These are phyloP conservation scores for Sesia bembeciformis DNA, from an alignment of 2,888 invertebrate genomes.

Conservation along the genomic window DNA sequence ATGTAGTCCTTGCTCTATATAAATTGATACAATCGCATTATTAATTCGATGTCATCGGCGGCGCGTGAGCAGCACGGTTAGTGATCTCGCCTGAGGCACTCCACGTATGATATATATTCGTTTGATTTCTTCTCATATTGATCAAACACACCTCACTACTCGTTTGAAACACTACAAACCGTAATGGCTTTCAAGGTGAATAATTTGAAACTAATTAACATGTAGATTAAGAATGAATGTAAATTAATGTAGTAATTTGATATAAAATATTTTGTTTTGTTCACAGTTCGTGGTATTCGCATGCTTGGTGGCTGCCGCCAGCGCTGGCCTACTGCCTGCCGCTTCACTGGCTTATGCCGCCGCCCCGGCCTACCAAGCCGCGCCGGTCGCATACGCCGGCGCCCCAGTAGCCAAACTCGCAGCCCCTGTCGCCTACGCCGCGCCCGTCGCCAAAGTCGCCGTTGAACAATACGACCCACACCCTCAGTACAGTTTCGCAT, in stretches of 20 bases:
- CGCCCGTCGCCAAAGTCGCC: constrained; percentile 3
- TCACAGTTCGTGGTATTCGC: constrained; percentile 36
- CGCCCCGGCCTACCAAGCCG: constrained; percentile 16
- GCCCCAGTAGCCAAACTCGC: constrained; percentile 13
- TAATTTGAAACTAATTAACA: neutral
- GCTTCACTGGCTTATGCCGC: constrained; percentile 16
- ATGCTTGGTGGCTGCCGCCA: constrained; percentile 34
- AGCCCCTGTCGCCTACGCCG: constrained; percentile 4
- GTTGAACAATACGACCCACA: constrained; percentile 5
- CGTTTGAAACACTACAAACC: constrained; percentile 8
- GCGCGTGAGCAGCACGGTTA: constrained; percentile 6
- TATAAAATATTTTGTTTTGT: neutral
- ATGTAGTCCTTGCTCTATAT: constrained; percentile 30
- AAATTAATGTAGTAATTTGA: too few species aligned
- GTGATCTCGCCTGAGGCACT: constrained; percentile 16
- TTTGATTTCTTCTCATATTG: neutral
- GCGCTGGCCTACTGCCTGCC: constrained; percentile 32
- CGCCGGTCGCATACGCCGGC: constrained; percentile 18
- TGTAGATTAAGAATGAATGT: too few species aligned
- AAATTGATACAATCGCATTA: constrained; percentile 22
- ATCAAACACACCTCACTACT: neutral
- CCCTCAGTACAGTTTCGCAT: constrained; percentile 39
- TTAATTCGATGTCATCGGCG: constrained; percentile 23
- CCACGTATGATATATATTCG: constrained; percentile 20
- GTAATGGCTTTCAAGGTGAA: constrained; percentile 29